Base-by-base conservation (phyloP, 2,113 vertebrate species). In the Galemys pyrenaicus region DNA sequence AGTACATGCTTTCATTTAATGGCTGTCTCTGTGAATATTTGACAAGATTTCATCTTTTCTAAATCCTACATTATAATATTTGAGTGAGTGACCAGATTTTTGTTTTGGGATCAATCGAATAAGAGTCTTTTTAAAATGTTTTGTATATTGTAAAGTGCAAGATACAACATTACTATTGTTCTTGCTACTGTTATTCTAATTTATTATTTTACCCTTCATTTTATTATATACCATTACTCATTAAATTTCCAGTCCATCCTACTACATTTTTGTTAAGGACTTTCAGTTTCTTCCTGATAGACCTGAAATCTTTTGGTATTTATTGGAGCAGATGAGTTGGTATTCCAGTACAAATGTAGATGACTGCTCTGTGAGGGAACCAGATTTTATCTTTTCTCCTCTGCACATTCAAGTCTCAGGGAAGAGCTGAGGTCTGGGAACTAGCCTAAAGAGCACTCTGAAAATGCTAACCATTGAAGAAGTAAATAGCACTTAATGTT, bases 401-500 rank as follows among this genome's bases (percentile, higher is more conserved):
- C 60, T 85, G 62, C 35, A 30, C 85, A n/a, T 71, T 68, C 6
- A 20, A 44, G 65, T 32, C 24, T 62, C 32, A 37, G 19, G 60
- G 35, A 95, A 35, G 7, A 87, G 75, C 74, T 56, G 49, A 88
- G 35, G 67, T 35, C 37, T 94, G 89, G 75, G 60, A 96, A 94
- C 39, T 81, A 77, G n/a, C n/a, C 73, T 67, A 58, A 54, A 84
- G 26, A 87, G 83, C 28, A 87, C 60, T 54, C 1, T n/a, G 58
- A 87, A 91, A 87, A 92, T 85, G 58, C 41, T 92, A 87, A 91
- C 51, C 81, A 75, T 74, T 62, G 81, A 85, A 93, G 82, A 90
- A 92, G 91, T 92, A 92, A 94, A 87, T 89, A 89, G 89, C 28
- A 65, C 51, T 93, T 87, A 73, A 15, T 88, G 64, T 90, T 87